A percentile compares a stretch with the other conserved stretches of the same genome.
These are phyloP conservation scores for Actinemys pallida DNA, from an alignment of 2,113 vertebrate genomes.

Conservation along the genomic window DNA sequence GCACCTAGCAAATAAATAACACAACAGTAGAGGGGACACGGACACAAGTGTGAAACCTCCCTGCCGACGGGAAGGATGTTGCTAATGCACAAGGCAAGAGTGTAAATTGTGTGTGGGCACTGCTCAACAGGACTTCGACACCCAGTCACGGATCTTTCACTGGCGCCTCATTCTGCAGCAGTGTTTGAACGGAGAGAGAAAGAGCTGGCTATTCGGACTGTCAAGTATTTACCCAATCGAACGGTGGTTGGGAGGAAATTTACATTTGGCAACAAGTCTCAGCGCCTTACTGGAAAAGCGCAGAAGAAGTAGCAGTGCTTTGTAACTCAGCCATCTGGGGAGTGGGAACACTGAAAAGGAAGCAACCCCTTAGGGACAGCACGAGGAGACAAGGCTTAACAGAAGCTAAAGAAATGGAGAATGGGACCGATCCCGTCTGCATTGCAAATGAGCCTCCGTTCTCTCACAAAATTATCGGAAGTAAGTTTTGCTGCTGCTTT, in stretches of 20 bases:
- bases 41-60: not conserved
- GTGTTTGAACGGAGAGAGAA: not conserved
- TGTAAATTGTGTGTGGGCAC: not conserved
- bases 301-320: not conserved
- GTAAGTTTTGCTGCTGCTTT: slow-evolving; percentile 28
- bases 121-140: not conserved
- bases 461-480: slow-evolving; percentile 48
- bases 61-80: not conserved
- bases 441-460: slow-evolving; percentile 24
- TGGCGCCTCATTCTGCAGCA: not conserved
- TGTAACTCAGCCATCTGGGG: not conserved
- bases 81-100: not conserved
- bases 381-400: not conserved
- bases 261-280: not conserved
- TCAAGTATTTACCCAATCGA: not conserved
- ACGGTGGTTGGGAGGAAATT: not conserved
- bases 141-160: not conserved
- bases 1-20: not conserved
- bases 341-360: not conserved
- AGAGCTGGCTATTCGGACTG: not conserved
- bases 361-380: not conserved
- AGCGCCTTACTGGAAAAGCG: not conserved
- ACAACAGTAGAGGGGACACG: not conserved
- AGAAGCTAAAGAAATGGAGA: not conserved
- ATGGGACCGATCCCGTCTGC: slow-evolving; percentile 38